A percentile compares a stretch with the other conserved stretches of the same genome.
These are phyloP conservation scores for Nymphalis urticae DNA, from an alignment of 2,888 invertebrate species.

Conservation along the genomic window DNA sequence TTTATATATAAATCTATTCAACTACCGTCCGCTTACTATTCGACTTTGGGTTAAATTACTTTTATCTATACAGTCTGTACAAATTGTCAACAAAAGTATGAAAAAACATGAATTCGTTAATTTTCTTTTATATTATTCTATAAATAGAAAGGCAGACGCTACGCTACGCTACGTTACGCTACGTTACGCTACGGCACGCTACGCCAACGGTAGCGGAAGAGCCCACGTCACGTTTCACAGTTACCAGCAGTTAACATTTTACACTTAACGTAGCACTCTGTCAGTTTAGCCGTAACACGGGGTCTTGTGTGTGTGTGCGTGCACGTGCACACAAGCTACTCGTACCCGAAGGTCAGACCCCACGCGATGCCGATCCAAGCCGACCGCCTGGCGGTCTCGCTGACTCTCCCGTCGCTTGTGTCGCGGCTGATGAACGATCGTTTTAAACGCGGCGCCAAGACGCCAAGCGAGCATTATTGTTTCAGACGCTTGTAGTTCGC, in stretches of 20 bases:
- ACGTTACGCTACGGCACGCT: too few species aligned
- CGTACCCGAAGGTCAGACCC: background rate
- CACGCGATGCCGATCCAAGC: constrained; percentile 6
- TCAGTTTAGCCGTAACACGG: background rate
- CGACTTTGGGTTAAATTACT: constrained; percentile 2
- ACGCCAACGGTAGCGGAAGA: too few species aligned
- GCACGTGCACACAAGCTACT: background rate
- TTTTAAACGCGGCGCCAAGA: constrained; percentile 31
- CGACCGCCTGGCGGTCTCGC: background rate
- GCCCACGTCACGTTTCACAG: too few species aligned
- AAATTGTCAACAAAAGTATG: background rate
- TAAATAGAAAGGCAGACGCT: too few species aligned
- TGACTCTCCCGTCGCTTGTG: background rate
- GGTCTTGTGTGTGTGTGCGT: background rate
- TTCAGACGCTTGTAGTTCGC: constrained; percentile 76
- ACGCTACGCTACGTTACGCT: too few species aligned
- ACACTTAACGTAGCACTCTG: background rate
- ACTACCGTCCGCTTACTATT: background rate
- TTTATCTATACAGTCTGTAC: background rate
- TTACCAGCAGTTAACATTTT: too few species aligned
- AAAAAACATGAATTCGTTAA: too few species aligned
- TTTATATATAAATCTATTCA: too few species aligned
- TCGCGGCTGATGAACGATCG: constrained; percentile 11
- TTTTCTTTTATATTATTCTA: too few species aligned
- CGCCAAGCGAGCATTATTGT: constrained; percentile 49